phyloP scores from a whole-genome alignment of 1,140 invertebrate species.

The Hylyphantes graminicola region DNA sequence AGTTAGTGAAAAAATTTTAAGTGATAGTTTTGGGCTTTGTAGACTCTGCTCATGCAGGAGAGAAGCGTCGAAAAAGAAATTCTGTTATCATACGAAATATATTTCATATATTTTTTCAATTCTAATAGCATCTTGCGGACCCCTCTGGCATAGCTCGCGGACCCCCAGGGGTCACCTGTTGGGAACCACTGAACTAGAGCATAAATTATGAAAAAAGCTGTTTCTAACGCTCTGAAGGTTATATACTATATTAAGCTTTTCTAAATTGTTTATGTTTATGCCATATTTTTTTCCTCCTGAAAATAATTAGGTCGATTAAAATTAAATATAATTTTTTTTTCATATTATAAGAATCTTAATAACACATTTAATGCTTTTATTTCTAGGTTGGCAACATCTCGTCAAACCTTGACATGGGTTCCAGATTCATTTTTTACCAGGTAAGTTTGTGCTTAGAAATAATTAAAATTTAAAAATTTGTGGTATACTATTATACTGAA shows the following conservation, averaged over 20 bases:
- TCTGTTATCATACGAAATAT: no score
- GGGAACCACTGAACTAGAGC: no score
- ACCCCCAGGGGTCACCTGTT: no score
- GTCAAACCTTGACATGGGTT: constrained; percentile 91
- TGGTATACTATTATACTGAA: no score
- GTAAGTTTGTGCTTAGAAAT: constrained; percentile 63
- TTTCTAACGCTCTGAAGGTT: background rate
- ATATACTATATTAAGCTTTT: background rate
- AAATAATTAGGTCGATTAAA: background rate
- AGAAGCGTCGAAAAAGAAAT: no score
- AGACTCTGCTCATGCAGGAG: no score
- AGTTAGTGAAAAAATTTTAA: no score
- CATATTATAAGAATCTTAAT: constrained; percentile 14
- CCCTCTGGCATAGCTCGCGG: no score
- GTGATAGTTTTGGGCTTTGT: no score
- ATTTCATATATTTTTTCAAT: no score
- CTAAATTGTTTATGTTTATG: background rate
- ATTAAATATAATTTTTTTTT: background rate
- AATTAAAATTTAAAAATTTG: no score
- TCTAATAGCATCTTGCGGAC: no score
- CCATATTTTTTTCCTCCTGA: background rate
- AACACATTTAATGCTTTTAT: constrained; percentile 58
- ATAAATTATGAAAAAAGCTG: background rate
- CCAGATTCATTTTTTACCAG: constrained; percentile 72
- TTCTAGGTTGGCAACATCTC: constrained; percentile 92